Evolutionary conservation across 2,888 invertebrate genomes (phyloP).

Genomic region (Cosmia trapezina): DNA sequence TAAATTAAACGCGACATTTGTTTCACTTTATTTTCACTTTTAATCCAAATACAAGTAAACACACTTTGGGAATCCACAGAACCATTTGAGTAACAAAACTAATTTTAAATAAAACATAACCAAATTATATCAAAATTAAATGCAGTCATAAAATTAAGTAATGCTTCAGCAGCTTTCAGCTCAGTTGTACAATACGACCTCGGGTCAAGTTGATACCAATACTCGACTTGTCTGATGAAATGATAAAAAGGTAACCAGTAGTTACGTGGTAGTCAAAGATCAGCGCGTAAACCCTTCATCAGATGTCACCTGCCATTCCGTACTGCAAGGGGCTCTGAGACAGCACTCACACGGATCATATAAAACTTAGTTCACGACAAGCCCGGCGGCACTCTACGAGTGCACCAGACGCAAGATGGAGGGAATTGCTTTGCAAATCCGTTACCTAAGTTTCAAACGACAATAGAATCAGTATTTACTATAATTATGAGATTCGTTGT

Average conservation of each 20-base stretch:
- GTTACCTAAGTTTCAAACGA: conserved; percentile 71
- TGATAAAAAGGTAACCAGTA: conserved; percentile 54
- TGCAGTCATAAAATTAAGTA: conserved; percentile 82
- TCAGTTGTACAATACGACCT: conserved; percentile 73
- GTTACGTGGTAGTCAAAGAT: conserved; percentile 36
- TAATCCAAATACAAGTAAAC: conserved; percentile 61
- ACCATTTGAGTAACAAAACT: conserved; percentile 78
- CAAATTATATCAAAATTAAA: conserved; percentile 80
- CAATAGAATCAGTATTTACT: conserved; percentile 74
- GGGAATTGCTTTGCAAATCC: conserved; percentile 87
- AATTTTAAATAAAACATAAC: conserved; percentile 80
- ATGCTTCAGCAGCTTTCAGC: conserved; percentile 84
- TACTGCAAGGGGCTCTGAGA: conserved; percentile 32
- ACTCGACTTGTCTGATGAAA: conserved; percentile 47
- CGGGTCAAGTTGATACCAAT: conserved; percentile 59
- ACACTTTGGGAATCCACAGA: conserved; percentile 75
- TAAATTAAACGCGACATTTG: conserved; percentile 9
- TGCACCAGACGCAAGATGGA: conserved; percentile 72
- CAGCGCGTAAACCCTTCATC: conserved; percentile 38
- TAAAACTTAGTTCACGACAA: conserved; percentile 34
- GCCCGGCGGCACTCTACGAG: conserved; percentile 74
- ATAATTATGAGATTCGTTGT: conserved; percentile 86
- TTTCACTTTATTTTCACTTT: conserved; percentile 20
- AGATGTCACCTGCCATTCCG: conserved; percentile 20
- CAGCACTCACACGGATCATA: conserved; percentile 33